phyloP scores from a whole-genome alignment of 1,140 invertebrate species.

The Hyposmocoma kahamanoa region DNA sequence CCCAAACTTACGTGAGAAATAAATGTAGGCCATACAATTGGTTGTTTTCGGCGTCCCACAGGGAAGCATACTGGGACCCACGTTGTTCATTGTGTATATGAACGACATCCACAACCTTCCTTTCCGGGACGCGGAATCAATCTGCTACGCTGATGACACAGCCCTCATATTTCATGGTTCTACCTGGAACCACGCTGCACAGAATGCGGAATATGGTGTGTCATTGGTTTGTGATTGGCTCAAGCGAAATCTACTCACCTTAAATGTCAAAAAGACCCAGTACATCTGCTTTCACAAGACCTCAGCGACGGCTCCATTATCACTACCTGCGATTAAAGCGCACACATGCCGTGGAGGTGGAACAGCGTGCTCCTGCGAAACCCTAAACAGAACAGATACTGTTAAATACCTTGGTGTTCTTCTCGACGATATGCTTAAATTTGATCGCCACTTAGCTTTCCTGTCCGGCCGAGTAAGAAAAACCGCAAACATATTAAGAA shows the following conservation, averaged over 20 bases:
- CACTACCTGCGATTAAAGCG: no score
- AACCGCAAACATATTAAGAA: no score
- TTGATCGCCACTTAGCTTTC: no score
- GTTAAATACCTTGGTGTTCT: no score
- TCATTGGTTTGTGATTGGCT: background rate
- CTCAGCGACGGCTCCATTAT: no score
- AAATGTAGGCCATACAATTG: no score
- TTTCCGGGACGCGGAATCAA: background rate
- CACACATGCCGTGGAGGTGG: no score
- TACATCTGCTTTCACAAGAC: background rate
- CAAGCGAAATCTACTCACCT: background rate
- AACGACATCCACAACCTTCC: background rate
- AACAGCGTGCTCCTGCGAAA: no score
- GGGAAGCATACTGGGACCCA: conserved; percentile 10
- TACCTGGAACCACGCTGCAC: background rate
- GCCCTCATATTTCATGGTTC: background rate
- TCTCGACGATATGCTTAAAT: no score
- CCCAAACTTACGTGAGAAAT: no score
- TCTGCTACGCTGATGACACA: conserved; percentile 1
- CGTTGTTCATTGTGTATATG: conserved; percentile 8
- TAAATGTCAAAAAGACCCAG: background rate
- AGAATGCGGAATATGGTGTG: background rate
- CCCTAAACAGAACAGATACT: no score
- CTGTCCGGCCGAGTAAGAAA: no score
- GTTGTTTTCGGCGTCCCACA: conserved; percentile 11